phyloP scores from a whole-genome alignment of 2,888 invertebrate genomes.

The Gnatocerus cornutus region DNA sequence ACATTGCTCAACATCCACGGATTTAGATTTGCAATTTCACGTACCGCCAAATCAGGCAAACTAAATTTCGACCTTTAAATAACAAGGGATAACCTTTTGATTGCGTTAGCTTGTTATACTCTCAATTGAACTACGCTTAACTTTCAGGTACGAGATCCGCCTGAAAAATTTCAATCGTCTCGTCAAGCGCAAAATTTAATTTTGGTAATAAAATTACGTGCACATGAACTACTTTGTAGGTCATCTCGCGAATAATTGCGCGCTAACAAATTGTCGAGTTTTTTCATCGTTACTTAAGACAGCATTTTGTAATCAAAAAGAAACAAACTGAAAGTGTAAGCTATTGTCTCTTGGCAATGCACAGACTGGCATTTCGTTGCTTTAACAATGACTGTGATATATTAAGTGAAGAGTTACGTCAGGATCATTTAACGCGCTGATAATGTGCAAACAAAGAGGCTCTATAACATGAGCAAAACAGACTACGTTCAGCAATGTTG shows the following conservation, averaged over 20 bases:
- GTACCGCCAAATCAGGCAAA: neutral
- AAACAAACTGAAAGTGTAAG: conserved; percentile 34
- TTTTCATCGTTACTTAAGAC: conserved; percentile 27
- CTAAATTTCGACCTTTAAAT: conserved; percentile 18
- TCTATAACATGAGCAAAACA: conserved; percentile 15
- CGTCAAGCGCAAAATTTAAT: conserved; percentile 17
- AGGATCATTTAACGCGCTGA: conserved; percentile 30
- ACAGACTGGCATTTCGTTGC: conserved; percentile 35
- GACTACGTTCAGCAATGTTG: neutral
- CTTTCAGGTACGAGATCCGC: conserved; percentile 17
- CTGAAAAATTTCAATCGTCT: conserved; percentile 7
- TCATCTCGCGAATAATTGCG: conserved; percentile 6
- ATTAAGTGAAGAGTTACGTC: conserved; percentile 34
- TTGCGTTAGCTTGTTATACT: conserved; percentile 15
- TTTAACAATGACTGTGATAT: conserved; percentile 26
- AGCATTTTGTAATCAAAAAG: conserved; percentile 31
- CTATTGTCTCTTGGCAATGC: conserved; percentile 33
- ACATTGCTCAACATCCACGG: neutral
- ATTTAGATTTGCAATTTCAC: neutral
- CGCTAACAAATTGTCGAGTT: conserved; percentile 16
- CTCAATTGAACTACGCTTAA: conserved; percentile 18
- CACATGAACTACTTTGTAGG: conserved; percentile 7
- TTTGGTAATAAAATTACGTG: conserved; percentile 9
- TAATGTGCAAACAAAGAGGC: conserved; percentile 30
- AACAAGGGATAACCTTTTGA: conserved; percentile 32